Base-by-base conservation (phyloP, 2,888 invertebrate species). In the Sipha maydis region DNA sequence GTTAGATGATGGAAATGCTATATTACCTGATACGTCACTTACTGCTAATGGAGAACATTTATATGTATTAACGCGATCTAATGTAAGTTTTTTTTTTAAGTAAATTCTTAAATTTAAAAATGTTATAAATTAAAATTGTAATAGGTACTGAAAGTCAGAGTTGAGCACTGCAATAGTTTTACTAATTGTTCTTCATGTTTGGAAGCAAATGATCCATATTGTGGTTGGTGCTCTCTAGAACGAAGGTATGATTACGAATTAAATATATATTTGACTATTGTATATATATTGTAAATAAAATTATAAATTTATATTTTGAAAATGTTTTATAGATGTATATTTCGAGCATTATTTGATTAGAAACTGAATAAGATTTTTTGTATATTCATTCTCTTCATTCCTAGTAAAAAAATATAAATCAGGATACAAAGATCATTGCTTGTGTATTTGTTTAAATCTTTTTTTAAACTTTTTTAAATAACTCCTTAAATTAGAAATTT, bases 141-240 rank as follows among this genome's bases (percentile, higher is more conserved):
- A 89, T 91, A 95, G 94, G 94, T 96, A 89, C 94, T 95, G 8
- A 96, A 96, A 92, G 93, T 96, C 90, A 95, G 96, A 90, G 96
- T 97, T 89, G 97, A 98, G 92, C 96, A 95, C 91, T 98, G 98
- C 92, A 95, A 95, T 90, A 95, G 95, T 91, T 96, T 96, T 92
- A 95, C 95, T 41, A 97, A 97, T 92, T 98, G 98, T 92, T 96
- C 97, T 77, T 94, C 96, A 61, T 98, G 98, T 91, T 93, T 98
- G 89, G 96, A 96, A 91, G 97, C 97, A 0, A 95, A 96, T 92
- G 97, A 98, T 93, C 97, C 97, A 1, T 97, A 97, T 91, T 98
- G 98, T 92, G 98, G 98, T 61, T 98, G 98, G 98, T 98, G 98
- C 92, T 98, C 97, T 31, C 92, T 98, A 90, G 97, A 98, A 92